Evolutionary conservation across 2,888 invertebrate genomes (phyloP), one percentile per base, ranked within the genome.

Genomic region (Adineta ricciae): DNA sequence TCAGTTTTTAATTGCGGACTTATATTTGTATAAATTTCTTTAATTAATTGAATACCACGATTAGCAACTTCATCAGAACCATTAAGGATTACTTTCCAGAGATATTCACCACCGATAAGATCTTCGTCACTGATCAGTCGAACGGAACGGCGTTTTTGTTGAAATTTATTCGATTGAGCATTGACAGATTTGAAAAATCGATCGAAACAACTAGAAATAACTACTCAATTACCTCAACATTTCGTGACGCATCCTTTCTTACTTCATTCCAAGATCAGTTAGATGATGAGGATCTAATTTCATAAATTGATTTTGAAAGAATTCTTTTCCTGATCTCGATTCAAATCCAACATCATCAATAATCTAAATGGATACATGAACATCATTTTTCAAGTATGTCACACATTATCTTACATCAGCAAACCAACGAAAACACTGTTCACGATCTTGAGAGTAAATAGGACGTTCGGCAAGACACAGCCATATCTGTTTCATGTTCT

Each of bases 341-440:
- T 97, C 97, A 85, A 97, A 91, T 91, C 97, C 97, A 0, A 97
- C 96, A 89, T 97, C 85, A 56, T 85, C 85, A 84, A 32, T 84
- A 52, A 84, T 50, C 32, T 49, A 82, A 36, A 38, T 46, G n/a
- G n/a, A 46, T 46, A 5, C 8, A 46, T 46, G 46, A 46, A 46
- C 5, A 46, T 46, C 11, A 8, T 8, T 46, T 46, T 46, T 46
- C 46, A 46, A 46, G 1, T 21, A 46, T 41, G 19, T 14, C 41
- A 32, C n/a, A 54, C 14, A 14, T 84, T 64, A 27, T 49, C 86
- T 86, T 88, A 91, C 91, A 89, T 97, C 97, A 64, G 96, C 95
- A 92, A 97, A 97, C 97, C 97, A 97, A 88, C 95, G 95, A 91
- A 97, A 98, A 91, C 97, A 97, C 50, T 96, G 95, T 91, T 98